A percentile compares a stretch with the other conserved stretches of the same genome.
These are phyloP conservation scores for Helicolenus hilgendorfi DNA, from an alignment of 2,797 vertebrate species.

Conservation along the genomic window DNA sequence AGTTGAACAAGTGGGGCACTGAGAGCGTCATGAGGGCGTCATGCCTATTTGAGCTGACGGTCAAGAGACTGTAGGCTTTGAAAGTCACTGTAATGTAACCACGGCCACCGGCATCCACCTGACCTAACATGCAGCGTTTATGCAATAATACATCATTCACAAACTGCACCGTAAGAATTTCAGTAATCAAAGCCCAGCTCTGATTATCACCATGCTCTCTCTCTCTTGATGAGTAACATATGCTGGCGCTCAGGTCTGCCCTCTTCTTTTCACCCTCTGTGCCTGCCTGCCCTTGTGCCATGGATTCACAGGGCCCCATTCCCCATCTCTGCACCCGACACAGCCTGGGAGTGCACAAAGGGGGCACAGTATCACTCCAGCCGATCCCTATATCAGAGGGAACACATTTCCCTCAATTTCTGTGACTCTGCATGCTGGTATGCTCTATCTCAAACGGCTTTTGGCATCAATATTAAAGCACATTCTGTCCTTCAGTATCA, in stretches of 20 bases:
- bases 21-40: background rate
- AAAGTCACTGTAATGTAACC: slow-evolving; percentile 2
- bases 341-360: slow-evolving; percentile 63
- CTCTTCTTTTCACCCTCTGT: slow-evolving; percentile 42
- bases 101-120: background rate
- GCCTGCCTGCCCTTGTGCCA: slow-evolving; percentile 43
- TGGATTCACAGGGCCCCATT: slow-evolving; percentile 65
- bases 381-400: slow-evolving; percentile 36
- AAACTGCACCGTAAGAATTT: background rate
- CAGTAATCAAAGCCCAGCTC: slow-evolving; percentile 32
- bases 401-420: slow-evolving; percentile 41
- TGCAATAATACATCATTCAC: slow-evolving; percentile 17
- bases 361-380: slow-evolving; percentile 58
- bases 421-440: slow-evolving; percentile 16
- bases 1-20: background rate
- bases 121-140: slow-evolving; percentile 3
- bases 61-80: background rate
- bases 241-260: slow-evolving; percentile 18
- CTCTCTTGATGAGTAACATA: slow-evolving; percentile 48
- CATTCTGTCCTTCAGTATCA: slow-evolving; percentile 3
- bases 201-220: slow-evolving; percentile 29
- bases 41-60: background rate
- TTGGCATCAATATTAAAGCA: slow-evolving; percentile 27
- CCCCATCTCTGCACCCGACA: slow-evolving; percentile 63
- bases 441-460: background rate